Base-by-base conservation (phyloP, 2,888 invertebrate genomes). In the Xestia ashworthii region DNA sequence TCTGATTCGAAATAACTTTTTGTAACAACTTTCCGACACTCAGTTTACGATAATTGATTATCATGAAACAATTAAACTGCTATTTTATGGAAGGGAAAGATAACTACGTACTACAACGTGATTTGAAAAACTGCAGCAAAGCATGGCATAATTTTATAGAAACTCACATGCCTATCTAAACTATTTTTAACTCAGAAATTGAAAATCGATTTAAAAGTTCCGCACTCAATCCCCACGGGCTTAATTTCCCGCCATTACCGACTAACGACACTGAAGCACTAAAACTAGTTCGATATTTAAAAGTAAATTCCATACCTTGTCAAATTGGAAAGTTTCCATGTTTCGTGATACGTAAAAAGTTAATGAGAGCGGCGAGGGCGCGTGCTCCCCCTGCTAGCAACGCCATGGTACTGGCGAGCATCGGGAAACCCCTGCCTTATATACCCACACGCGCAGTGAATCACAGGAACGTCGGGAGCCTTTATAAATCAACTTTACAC, bases 301-400 rank as follows among this genome's bases (percentile, higher is more conserved):
- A 84, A 82, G n/a, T 65, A 55, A 80, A 86, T 75, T 64, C 64
- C 93, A 93, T 75, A 89, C 85, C 86, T 87, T 87, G 73, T 93
- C 93, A 94, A 82, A 92, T 93, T 25, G 94, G 93, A 91, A 95
- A 95, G 88, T 95, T 94, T 77, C 90, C 90, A 85, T 95, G 85
- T 77, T 71, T 83, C 62, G 83, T 79, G 77, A 88, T 87, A 88
- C 96, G 96, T 95, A 95, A 96, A 95, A 96, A 96, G 96, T 96
- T 96, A 89, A 70, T 76, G 86, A 89, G 89, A 64, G 75, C 71
- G 48, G 67, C 55, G 50, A 85, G 80, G 73, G 89, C 85, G 88
- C 91, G 88, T 76, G 89, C 87, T 88, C 80, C 83, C 85, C 81
- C 86, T 75, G 9, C 76, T 78, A 53, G 48, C 78, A 80, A 78